Base-by-base conservation (phyloP, 1,140 invertebrate genomes). In the Drosophila biarmipes region DNA sequence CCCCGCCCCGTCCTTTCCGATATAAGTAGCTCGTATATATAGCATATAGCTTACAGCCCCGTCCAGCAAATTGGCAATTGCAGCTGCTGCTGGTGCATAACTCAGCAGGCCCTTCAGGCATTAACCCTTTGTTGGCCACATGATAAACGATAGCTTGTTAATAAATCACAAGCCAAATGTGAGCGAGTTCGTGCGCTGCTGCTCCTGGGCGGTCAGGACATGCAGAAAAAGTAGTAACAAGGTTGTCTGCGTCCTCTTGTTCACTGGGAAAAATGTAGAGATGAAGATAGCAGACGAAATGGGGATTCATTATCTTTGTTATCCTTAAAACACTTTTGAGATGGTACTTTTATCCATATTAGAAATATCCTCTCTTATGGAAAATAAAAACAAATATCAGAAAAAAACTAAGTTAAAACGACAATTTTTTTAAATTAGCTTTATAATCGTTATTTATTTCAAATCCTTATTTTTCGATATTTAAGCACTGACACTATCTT, bases 81-180 rank as follows among this genome's bases (percentile, higher is more conserved):
- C 42, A 73, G 58, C 69, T 54, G 57, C 17, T 46, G 24, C 45
- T 46, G 53, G 46, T 64, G 68, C 62, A 78, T 55, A 64, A 72
- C 51, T 61, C 46, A 59, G 55, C 21, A 45, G 58, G 40, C 43
- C 69, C 51, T 56, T 54, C 37, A 59, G 61, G 62, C 77, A 61
- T 73, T 85, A 85, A 84, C 80, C 81, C 78, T 73, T 77, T 80
- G 78, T 78, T 86, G 81, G 59, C 81, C 81, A 71, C 81, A 85
- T 85, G 81, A 85, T 85, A 85, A 85, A 85, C 82, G 78, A 87
- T 73, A 64, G 82, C 82, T 87, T 81, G 81, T 85, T 85, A 85
- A 85, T 85, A 85, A 85, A 85, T 85, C 81, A 85, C 80, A 74
- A 54, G 82, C 52, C 56, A 71, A 64, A 51, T 34, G 54, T 45